A percentile compares a stretch with the other conserved stretches of the same genome.
These are phyloP conservation scores for Porites rus DNA, from an alignment of 92 coral and sea anemone genomes.

Conservation along the genomic window DNA sequence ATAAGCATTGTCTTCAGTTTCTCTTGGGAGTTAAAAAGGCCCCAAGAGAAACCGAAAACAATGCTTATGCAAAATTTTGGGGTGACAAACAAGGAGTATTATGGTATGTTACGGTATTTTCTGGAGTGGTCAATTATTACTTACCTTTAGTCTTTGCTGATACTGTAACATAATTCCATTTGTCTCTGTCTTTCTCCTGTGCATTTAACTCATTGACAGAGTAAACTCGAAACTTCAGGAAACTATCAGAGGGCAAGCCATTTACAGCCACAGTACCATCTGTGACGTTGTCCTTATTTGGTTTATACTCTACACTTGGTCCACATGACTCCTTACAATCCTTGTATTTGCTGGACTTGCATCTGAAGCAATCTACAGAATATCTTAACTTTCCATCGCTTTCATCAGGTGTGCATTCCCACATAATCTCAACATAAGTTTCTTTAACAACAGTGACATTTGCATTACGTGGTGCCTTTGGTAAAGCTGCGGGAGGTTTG, in stretches of 20 bases:
- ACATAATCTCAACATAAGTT: background rate
- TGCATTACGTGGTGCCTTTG: background rate
- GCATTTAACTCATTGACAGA: slow-evolving; percentile 61
- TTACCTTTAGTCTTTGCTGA: slow-evolving; percentile 45
- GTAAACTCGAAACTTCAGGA: slow-evolving; percentile 69
- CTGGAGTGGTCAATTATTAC: too few species aligned
- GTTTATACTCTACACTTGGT: slow-evolving; percentile 29
- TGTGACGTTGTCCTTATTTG: slow-evolving; percentile 46
- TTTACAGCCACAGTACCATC: slow-evolving; percentile 56
- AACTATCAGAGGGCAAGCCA: slow-evolving; percentile 54
- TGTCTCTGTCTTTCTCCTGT: slow-evolving; percentile 21
- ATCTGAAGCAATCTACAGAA: slow-evolving; percentile 68
- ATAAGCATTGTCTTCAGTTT: too few species aligned
- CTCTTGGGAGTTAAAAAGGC: too few species aligned
- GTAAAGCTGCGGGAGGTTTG: background rate
- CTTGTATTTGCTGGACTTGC: slow-evolving; percentile 50
- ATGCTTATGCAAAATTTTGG: too few species aligned
- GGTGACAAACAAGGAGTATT: too few species aligned
- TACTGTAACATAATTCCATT: slow-evolving; percentile 61
- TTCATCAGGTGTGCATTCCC: slow-evolving; percentile 1
- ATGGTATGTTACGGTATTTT: too few species aligned
- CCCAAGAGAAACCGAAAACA: too few species aligned
- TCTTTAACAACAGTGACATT: background rate
- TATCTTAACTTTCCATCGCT: slow-evolving; percentile 10
- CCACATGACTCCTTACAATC: slow-evolving; percentile 66